Percentiles rank a stretch among this genome's conserved stretches.
Conservation (phyloP, 2,113 vertebrate genomes). For the Bettongia penicillata region DNA sequence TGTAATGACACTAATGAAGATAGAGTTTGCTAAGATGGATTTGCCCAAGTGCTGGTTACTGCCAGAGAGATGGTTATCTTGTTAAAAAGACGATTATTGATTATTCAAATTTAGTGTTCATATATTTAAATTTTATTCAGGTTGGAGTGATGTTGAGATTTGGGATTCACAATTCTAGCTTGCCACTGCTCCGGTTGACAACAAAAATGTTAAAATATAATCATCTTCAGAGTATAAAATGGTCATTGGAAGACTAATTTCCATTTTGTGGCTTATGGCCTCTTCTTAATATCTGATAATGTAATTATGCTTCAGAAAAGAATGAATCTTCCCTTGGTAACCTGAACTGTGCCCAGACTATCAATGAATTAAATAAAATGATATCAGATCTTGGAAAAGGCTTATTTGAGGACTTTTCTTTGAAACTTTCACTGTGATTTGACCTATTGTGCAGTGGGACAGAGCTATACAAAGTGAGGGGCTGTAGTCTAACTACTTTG, state of each 20-base stretch:
- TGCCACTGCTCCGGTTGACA: slow-evolving; percentile 75
- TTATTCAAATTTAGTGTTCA: slow-evolving; percentile 78
- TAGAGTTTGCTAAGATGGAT: slow-evolving; percentile 72
- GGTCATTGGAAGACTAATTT: slow-evolving; percentile 81
- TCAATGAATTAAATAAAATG: slow-evolving; percentile 83
- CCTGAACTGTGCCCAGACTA: slow-evolving; percentile 80
- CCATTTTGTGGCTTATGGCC: slow-evolving; percentile 84
- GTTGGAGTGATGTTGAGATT: slow-evolving; percentile 81
- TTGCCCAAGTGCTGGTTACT: slow-evolving; percentile 67
- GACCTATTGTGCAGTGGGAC: slow-evolving; percentile 75
- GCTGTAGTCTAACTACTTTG: slow-evolving; percentile 31
- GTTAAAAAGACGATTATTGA: slow-evolving; percentile 79
- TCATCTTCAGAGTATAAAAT: slow-evolving; percentile 81
- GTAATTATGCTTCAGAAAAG: slow-evolving; percentile 82
- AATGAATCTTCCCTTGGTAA: slow-evolving; percentile 82
- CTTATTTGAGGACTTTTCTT: slow-evolving; percentile 80
- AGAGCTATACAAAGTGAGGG: slow-evolving; percentile 50
- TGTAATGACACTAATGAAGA: slow-evolving; percentile 56
- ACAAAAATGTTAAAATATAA: slow-evolving; percentile 81
- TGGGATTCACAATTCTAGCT: slow-evolving; percentile 73
- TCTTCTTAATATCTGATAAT: slow-evolving; percentile 86
- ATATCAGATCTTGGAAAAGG: slow-evolving; percentile 76
- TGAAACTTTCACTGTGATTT: slow-evolving; percentile 79
- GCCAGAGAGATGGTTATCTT: slow-evolving; percentile 72
- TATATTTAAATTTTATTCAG: slow-evolving; percentile 84